Evolutionary conservation across 1,140 invertebrate species (phyloP), one percentile per base, ranked within the genome.

Genomic region (Ostrea denselamellosa): DNA sequence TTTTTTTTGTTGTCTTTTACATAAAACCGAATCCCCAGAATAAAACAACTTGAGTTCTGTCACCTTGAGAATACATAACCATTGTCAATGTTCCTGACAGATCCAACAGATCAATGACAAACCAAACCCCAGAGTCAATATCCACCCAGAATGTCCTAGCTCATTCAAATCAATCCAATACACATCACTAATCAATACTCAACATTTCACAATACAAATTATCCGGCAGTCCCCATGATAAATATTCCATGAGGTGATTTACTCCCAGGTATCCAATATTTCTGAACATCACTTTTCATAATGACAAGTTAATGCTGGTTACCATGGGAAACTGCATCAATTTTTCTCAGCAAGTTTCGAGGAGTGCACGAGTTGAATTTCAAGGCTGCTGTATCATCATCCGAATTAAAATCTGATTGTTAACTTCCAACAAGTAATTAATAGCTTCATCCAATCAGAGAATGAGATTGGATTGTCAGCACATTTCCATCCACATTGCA

Each of bases 161-260:
- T 44, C 5, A 62, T 62, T 19, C 22, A 77, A 28, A 25, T 34
- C 68, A 28, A 77, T 2, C 68, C 68, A 77, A 77, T 77, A 77
- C 68, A 77, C 68, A 71, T 71, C 28, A 71, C 68, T 28, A 25
- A 77, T 77, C 68, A 77, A 77, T 77, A 77, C 4, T 28, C 68
- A 77, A 77, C 22, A 68, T 25, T 10, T 68, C 65, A 77, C 25
- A 25, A 14, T 77, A 14, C 25, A 77, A 22, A 71, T 71, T 12
- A 25, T 44, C 34, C 34, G 9, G 5, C 68, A 28, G 68, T 77
- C 68, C 12, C 68, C 68, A 77, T 4, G 28, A 77, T 77, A 77
- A 77, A 77, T 77, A 77, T 77, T 77, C 68, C 68, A 77, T 77
- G 68, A 77, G 68, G 68, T 10, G 28, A 77, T 28, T 77, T 77